Evolutionary conservation across 2,797 vertebrate species (phyloP), one percentile per base, ranked within the genome.

Genomic region (Scomberomorus guttatus): DNA sequence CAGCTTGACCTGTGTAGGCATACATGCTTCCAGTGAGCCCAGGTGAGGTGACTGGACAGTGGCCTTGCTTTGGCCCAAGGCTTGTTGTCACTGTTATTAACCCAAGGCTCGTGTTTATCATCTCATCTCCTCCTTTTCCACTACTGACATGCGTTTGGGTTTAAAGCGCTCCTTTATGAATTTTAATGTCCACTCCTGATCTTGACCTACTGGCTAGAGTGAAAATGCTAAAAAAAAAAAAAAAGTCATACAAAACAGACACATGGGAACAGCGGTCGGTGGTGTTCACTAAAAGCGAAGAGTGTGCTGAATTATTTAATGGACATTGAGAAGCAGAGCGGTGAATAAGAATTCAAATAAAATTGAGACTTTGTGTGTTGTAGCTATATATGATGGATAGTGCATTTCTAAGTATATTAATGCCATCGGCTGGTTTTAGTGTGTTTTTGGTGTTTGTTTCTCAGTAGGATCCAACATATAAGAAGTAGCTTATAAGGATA

Each of bases 241-340:
- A n/a, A n/a, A n/a, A n/a, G n/a, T n/a, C 82, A 74, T 58, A 50
- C 85, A 83, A 83, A 80, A 74, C 56, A 64, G 79, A 66, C 85
- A 18, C 74, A 71, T 14, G 56, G 80, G 84, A 83, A 69, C 66
- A 64, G 6, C 48, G 69, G 61, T 74, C 50, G 11, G 56, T 63
- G 59, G 79, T 64, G 73, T 68, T 84, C 70, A 22, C 71, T 84
- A 79, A 90, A 90, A 90, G 87, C 74, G 15, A 89, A 74, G 56
- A 63, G 74, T 34, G 66, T 14, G 68, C 55, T 94, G 78, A 92
- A 93, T 93, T 88, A 93, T 93, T 93, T 46, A 94, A 73, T 18
- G 54, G 82, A 82, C 58, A 77, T 55, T 60, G 88, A 89, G 78
- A 85, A 64, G 75, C 54, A 79, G 87, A 72, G 62, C 25, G 57